Evolutionary conservation across 2,888 invertebrate species (phyloP).

Genomic region (Lycocerus yunnanus): DNA sequence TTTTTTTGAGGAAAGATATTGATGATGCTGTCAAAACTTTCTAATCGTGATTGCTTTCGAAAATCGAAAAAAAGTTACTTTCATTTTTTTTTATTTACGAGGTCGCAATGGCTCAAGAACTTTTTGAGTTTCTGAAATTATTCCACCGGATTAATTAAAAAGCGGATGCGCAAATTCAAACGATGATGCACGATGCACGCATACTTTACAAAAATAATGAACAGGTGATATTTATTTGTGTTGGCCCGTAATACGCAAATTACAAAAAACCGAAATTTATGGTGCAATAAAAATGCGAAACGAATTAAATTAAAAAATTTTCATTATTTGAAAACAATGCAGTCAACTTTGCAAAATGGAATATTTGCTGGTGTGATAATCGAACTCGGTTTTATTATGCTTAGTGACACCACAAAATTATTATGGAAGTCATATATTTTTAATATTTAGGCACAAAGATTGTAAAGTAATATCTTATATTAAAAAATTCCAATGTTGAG

Average conservation of each 20-base stretch:
- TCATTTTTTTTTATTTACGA: neutral
- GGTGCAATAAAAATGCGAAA: neutral
- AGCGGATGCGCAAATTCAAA: neutral
- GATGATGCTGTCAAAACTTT: neutral
- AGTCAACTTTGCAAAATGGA: neutral
- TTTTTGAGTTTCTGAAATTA: neutral
- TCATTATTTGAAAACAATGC: neutral
- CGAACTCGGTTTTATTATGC: neutral
- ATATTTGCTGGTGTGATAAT: neutral
- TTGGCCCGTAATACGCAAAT: neutral
- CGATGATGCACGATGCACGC: neutral
- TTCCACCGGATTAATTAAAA: neutral
- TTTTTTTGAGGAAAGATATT: neutral
- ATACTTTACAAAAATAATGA: neutral
- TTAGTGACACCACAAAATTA: neutral
- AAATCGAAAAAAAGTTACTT: neutral
- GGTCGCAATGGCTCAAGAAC: neutral
- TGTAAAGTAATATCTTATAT: too few relatives aligned
- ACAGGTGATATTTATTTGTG: neutral
- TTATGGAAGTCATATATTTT: too few relatives aligned
- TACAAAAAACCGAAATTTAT: neutral
- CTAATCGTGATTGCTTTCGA: neutral
- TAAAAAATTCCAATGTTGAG: too few relatives aligned
- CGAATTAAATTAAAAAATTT: neutral
- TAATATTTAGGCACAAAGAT: too few relatives aligned